Conservation (phyloP, 2,113 vertebrate genomes). For the Nicator chloris region DNA sequence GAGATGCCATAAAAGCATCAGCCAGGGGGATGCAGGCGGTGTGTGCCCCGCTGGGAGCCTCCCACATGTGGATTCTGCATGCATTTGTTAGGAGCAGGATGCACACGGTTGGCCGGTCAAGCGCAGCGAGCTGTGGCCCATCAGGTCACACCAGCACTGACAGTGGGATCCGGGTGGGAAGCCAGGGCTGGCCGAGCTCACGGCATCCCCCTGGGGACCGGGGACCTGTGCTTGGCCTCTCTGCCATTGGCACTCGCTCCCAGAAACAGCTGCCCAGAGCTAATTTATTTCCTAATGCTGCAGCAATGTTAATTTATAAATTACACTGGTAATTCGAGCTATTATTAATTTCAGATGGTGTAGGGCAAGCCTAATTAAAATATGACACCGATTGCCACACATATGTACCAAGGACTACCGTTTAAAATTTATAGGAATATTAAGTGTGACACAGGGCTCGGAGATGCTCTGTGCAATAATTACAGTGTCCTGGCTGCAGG, state of each 20-base stretch:
- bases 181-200: neutral
- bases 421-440: conserved; percentile 82
- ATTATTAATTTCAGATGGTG: conserved; percentile 86
- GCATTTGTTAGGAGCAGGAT: neutral
- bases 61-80: neutral
- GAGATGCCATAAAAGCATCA: neutral
- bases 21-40: fast-evolving
- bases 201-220: neutral
- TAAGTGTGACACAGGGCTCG: conserved; percentile 74
- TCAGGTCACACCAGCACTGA: neutral
- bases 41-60: neutral
- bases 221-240: conserved; percentile 10
- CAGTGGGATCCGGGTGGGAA: fast-evolving
- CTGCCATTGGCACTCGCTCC: conserved; percentile 36
- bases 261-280: conserved; percentile 77
- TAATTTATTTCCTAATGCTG: conserved; percentile 81
- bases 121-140: neutral
- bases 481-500: conserved; percentile 6
- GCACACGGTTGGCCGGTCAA: neutral
- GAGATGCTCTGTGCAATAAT: conserved; percentile 64
- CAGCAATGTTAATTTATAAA: conserved; percentile 82
- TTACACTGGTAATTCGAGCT: conserved; percentile 81
- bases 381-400: conserved; percentile 82
- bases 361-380: conserved; percentile 84
- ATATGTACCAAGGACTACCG: conserved; percentile 77